These are phyloP conservation scores for Tiphia femorata DNA, from an alignment of 2,888 invertebrate genomes.

Conservation along the genomic window DNA sequence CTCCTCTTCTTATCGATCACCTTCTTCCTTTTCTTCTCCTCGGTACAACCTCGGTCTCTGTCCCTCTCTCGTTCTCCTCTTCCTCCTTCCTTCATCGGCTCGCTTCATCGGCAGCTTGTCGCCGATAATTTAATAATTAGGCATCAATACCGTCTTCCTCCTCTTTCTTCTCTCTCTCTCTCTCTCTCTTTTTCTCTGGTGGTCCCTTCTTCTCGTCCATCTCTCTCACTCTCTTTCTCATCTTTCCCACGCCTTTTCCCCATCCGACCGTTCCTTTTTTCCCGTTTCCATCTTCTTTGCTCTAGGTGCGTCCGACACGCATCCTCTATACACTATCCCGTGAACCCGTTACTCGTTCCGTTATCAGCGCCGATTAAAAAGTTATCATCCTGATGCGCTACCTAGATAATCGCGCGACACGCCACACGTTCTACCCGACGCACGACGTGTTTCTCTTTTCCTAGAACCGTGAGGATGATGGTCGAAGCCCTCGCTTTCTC, in stretches of 20 bases:
- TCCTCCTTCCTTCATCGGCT: conserved; percentile 3
- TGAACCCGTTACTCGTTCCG: conserved; percentile 29
- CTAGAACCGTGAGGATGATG: no score
- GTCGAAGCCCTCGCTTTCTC: no score
- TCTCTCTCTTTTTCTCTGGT: neutral
- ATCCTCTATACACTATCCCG: neutral
- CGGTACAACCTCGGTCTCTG: neutral
- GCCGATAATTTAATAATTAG: conserved; percentile 43
- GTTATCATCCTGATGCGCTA: neutral
- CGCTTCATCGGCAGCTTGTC: conserved; percentile 36
- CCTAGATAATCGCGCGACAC: conserved; percentile 1
- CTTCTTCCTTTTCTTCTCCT: neutral
- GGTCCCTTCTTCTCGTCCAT: neutral
- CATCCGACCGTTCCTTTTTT: no score
- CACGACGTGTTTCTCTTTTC: no score
- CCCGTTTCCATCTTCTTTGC: no score
- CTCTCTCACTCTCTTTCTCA: neutral
- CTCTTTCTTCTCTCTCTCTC: neutral
- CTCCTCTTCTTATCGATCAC: conserved; percentile 1
- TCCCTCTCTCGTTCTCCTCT: conserved; percentile 9
- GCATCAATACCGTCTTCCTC: conserved; percentile 23
- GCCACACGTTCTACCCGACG: no score
- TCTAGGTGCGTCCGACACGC: conserved; percentile 5
- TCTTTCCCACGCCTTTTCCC: no score
- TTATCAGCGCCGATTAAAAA: conserved; percentile 22